These are phyloP conservation scores for Pachyuromys duprasi DNA, from an alignment of 2,797 vertebrate genomes.

Conservation along the genomic window DNA sequence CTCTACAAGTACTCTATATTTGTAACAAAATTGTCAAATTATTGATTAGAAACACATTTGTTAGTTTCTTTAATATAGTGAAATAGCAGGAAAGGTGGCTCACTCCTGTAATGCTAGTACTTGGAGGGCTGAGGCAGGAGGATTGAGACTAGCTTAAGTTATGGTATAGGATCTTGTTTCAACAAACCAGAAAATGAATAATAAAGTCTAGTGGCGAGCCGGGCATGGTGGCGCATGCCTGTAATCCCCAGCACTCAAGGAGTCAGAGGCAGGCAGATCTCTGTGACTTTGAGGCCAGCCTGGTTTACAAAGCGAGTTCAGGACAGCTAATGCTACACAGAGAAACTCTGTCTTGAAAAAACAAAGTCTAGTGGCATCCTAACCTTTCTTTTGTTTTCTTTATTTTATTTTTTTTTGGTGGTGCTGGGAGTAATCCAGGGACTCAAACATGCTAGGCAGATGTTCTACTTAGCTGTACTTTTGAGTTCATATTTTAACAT, in stretches of 20 bases:
- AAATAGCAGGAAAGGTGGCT: not conserved
- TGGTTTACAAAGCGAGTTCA: too few relatives aligned
- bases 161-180: not conserved
- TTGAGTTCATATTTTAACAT: constrained; percentile 35
- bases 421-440: not conserved
- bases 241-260: too few relatives aligned
- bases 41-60: not conserved
- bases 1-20: not conserved
- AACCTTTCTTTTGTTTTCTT: too few relatives aligned
- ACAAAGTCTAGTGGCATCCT: not conserved
- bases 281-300: too few relatives aligned
- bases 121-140: not conserved
- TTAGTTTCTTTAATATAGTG: constrained; percentile 60
- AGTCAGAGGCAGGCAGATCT: too few relatives aligned
- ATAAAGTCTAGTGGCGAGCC: not conserved
- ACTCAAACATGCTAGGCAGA: not conserved
- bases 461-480: not conserved
- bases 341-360: not conserved
- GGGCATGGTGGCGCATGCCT: too few relatives aligned
- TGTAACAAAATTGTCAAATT: not conserved
- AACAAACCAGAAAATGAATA: not conserved
- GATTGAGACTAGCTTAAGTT: not conserved
- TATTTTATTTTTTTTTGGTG: constrained; percentile 14
- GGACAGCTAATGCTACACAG: too few relatives aligned
- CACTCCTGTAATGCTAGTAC: not conserved